Evolutionary conservation across 2,113 vertebrate species (phyloP), one percentile per base, ranked within the genome.

Genomic region (Perca schrenkii): DNA sequence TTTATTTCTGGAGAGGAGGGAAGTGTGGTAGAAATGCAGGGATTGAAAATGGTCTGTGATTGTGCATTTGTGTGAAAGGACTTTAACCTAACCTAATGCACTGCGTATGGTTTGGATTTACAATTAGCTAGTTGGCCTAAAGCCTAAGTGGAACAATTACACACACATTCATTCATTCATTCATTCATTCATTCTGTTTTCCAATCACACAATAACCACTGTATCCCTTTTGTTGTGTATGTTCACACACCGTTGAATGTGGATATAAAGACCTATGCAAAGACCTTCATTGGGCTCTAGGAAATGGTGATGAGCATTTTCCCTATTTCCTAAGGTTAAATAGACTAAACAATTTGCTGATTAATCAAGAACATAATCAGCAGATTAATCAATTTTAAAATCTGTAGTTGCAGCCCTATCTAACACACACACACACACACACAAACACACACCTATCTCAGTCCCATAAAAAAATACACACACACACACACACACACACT

Each of bases 81-180:
- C 53, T 4, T 53, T 31, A 56, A 81, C 53, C 68, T 65, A 66
- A 79, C 62, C 60, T 64, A 64, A 79, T 70, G 67, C 70, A 31
- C 34, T 57, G 43, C 77, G 50, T 16, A 63, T 74, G 60, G 56
- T 79, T 78, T 71, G 49, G 50, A 75, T 83, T 85, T 66, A 80
- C 85, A 88, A 84, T 86, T 79, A 88, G 81, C 43, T 16, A 4
- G 13, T 43, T 88, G 85, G 79, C 81, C 62, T 21, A 74, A 63
- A 67, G 78, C 88, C 81, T 57, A 70, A 80, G 54, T 78, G 21
- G 43, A 63, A 56, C 58, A 80, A 56, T 58, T 57, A 77, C 69
- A 79, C 57, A 78, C 56, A 57, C 15, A 31, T 53, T 49, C 43
- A 80, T 12, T 10, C 10, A 31, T 47, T 49, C 43, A 80, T 12